A percentile compares a stretch with the other conserved stretches of the same genome.
phyloP scores from a whole-genome alignment of 2,113 vertebrate species.

The Ciconia stormi region DNA sequence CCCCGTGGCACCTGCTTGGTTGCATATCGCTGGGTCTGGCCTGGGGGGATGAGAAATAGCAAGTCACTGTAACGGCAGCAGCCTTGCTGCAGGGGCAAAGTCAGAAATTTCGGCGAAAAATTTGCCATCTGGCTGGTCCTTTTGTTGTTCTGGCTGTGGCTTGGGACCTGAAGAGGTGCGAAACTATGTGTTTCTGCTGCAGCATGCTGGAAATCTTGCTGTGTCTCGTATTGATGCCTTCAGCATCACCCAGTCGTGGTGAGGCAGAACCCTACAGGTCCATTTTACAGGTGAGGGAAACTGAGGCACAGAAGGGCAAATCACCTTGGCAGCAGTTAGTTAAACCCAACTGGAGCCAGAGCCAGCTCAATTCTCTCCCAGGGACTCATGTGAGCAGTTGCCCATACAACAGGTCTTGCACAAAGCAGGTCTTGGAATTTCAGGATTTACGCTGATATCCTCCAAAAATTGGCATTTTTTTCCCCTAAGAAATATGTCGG shows the following conservation, averaged over 20 bases:
- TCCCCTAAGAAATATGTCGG: not conserved
- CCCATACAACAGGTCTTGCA: not conserved
- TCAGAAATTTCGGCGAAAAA: not conserved
- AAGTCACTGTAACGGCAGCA: not conserved
- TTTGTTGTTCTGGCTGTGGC: fast-evolving
- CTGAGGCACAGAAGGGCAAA: not conserved
- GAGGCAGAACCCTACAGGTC: not conserved
- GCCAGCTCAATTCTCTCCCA: not conserved
- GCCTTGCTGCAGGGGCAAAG: not conserved
- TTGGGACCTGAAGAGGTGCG: not conserved
- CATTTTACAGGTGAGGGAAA: not conserved
- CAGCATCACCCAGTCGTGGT: not conserved
- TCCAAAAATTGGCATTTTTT: not conserved
- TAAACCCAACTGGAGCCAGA: not conserved
- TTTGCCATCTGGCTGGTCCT: not conserved
- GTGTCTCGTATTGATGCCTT: not conserved
- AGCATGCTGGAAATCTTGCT: not conserved
- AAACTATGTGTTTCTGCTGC: not conserved
- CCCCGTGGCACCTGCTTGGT: not conserved
- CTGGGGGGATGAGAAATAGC: not conserved
- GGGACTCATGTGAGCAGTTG: not conserved
- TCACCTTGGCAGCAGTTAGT: not conserved
- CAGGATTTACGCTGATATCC: not conserved
- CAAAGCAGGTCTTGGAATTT: not conserved
- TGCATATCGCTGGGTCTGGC: not conserved